Evolutionary conservation across 2,888 invertebrate species (phyloP).

Genomic region (Ennomos erosarius): DNA sequence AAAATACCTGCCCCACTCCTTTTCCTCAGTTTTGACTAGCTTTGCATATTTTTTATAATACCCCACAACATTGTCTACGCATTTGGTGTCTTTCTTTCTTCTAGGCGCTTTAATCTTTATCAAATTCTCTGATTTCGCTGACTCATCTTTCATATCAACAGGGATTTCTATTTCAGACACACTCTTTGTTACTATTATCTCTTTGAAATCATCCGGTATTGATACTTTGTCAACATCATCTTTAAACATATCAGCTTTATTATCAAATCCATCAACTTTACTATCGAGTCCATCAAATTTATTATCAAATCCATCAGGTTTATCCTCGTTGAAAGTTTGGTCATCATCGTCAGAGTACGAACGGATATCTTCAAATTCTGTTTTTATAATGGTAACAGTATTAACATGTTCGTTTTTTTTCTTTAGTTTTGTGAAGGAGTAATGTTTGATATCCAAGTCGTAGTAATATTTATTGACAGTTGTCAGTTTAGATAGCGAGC

Average conservation of each 20-base stretch:
- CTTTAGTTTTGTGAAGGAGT: constrained; percentile 9
- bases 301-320: background rate
- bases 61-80: constrained; percentile 30
- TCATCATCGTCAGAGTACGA: constrained; percentile 19
- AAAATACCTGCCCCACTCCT: constrained; percentile 33
- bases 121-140: background rate
- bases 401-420: constrained; percentile 11
- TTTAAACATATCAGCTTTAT: constrained; percentile 7
- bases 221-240: no score
- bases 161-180: background rate
- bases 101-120: constrained; percentile 19
- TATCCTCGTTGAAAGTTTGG: constrained; percentile 2
- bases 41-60: constrained; percentile 30
- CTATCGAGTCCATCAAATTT: background rate
- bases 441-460: constrained; percentile 29
- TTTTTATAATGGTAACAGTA: constrained; percentile 15
- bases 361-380: constrained; percentile 17
- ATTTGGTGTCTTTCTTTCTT: constrained; percentile 21
- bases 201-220: constrained; percentile 3
- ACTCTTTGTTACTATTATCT: constrained; percentile 4
- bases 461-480: constrained; percentile 23
- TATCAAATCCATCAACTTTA: constrained; percentile 3
- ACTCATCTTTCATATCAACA: constrained; percentile 16
- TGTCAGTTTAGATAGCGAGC: constrained; percentile 29
- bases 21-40: constrained; percentile 26